phyloP scores from a whole-genome alignment of 2,113 vertebrate species.

The Apeltes quadracus region DNA sequence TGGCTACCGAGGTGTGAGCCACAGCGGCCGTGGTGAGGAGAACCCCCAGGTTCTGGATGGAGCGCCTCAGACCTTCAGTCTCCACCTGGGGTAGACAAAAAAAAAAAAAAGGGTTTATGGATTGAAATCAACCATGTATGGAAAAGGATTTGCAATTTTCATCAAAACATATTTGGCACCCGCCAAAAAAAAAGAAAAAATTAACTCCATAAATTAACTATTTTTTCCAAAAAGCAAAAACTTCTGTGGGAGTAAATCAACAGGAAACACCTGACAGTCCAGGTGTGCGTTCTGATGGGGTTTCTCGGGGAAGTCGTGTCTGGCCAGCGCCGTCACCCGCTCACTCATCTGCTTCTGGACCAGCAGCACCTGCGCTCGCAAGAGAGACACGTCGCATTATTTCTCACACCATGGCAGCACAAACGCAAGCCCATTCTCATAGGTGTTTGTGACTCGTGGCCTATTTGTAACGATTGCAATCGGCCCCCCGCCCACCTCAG shows the following conservation, averaged over 20 bases:
- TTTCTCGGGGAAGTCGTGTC: constrained; percentile 88
- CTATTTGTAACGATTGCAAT: constrained; percentile 1
- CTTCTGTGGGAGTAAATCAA: too few species aligned
- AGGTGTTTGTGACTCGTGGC: too few species aligned
- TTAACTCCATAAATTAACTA: too few species aligned
- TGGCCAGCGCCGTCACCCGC: constrained; percentile 86
- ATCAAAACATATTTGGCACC: too few species aligned
- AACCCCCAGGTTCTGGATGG: constrained; percentile 92
- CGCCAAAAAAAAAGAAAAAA: too few species aligned
- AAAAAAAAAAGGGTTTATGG: not conserved
- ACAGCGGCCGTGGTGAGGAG: constrained; percentile 92
- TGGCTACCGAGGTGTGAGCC: constrained; percentile 90
- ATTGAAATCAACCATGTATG: not conserved
- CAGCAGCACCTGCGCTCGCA: constrained; percentile 82
- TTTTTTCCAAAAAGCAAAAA: too few species aligned
- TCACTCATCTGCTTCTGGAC: constrained; percentile 97
- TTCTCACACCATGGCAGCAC: not conserved
- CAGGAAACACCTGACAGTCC: constrained; percentile 79
- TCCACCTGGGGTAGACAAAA: constrained; percentile 76
- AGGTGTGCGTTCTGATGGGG: constrained; percentile 94
- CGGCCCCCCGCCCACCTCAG: constrained; percentile 77
- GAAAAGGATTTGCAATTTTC: not conserved
- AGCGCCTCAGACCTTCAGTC: constrained; percentile 89
- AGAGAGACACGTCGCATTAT: constrained; percentile 1
- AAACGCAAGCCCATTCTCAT: not conserved